Evolutionary conservation across 2,888 invertebrate genomes (phyloP), one percentile per base, ranked within the genome.

Genomic region (Agrochola lychnidis): DNA sequence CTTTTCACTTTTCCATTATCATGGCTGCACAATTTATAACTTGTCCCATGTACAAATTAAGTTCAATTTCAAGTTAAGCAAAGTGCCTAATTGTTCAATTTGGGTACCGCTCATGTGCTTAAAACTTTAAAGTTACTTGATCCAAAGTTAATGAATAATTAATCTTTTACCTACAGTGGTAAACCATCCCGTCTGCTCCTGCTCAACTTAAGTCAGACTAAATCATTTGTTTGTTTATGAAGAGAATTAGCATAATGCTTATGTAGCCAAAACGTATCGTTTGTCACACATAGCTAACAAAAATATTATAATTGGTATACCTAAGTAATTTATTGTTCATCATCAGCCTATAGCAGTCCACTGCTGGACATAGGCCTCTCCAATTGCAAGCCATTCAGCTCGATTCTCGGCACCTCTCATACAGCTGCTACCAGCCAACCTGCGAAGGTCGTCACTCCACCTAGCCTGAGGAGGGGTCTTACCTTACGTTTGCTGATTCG

Each of bases 51-150:
- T 53, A 68, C 25, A 82, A 82, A 77, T 63, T 42, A 66, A 78
- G 36, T 80, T 45, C 61, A 79, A 79, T 78, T 78, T 62, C 14
- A 78, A 80, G 79, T 80, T 80, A 62, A 22, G 25, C 36, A 66
- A 79, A 76, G 48, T 76, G 51, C 68, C 45, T 82, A 84, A 81
- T 82, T 76, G 68, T 71, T 81, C 64, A 71, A 71, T 71, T 76
- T 85, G 51, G 70, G 51, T 67, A 66, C 48, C 36, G 68, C 82
- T 68, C 70, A 69, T 68, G 82, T 68, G 68, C 68, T 85, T 71
- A 45, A 25, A 84, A 84, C 70, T 84, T 84, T 80, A 66, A 69
- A 84, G 68, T 81, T 53, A 66, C 81, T 84, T 40, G 40, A 71
- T 70, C 7, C 48, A 36, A 67, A 73, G 69, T 81, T 70, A 70